Evolutionary conservation across 2,797 vertebrate species (phyloP).

Genomic region (Sylvia borin): DNA sequence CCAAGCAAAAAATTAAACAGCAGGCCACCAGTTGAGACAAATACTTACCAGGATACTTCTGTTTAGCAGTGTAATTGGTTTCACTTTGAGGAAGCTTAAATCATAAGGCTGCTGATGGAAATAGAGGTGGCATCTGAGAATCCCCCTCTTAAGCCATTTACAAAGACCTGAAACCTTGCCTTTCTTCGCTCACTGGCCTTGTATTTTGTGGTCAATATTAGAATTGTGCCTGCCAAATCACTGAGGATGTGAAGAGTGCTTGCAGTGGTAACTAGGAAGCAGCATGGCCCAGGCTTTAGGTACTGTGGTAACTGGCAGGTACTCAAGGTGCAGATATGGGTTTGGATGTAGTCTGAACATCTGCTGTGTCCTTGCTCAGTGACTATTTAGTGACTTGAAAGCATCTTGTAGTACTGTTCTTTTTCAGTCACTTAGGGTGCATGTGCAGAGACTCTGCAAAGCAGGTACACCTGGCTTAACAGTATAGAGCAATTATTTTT

Average conservation of each 20-base stretch:
- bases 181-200: neutral
- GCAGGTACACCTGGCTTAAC: neutral
- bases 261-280: neutral
- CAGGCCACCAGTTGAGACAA: neutral
- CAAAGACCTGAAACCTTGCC: neutral
- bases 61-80: neutral
- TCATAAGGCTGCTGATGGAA: neutral
- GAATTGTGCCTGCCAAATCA: neutral
- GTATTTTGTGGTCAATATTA: neutral
- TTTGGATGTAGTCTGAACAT: neutral
- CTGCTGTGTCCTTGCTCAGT: neutral
- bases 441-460: neutral
- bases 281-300: fast-evolving
- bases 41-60: neutral
- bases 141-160: neutral
- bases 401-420: neutral
- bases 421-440: neutral
- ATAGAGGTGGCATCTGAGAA: neutral
- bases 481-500: neutral
- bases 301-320: neutral
- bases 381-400: neutral
- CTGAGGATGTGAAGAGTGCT: neutral
- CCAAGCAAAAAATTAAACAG: neutral
- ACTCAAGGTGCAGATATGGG: neutral
- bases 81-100: neutral